phyloP scores from a whole-genome alignment of 2,797 vertebrate genomes.

The Gastrophryne carolinensis region DNA sequence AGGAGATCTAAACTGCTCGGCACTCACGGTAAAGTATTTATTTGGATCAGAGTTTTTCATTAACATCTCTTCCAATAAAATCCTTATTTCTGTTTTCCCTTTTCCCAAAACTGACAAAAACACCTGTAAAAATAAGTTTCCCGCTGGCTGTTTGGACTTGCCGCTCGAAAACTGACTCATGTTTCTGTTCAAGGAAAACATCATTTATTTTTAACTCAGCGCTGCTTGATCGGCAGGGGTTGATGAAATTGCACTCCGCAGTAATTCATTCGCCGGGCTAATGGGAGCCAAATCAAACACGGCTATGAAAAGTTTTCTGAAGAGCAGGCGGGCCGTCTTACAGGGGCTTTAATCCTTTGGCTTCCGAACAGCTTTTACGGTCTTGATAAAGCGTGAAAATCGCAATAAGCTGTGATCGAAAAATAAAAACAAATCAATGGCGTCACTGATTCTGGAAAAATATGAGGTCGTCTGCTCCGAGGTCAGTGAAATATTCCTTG shows the following conservation, averaged over 20 bases:
- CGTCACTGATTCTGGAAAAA: not conserved
- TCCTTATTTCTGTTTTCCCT: not conserved
- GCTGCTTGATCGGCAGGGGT: constrained; percentile 54
- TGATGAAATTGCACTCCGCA: constrained; percentile 52
- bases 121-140: constrained; percentile 51
- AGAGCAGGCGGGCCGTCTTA: not conserved
- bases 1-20: no score
- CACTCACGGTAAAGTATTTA: not conserved
- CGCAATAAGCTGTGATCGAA: not conserved
- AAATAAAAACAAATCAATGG: not conserved
- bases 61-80: not conserved
- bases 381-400: not conserved
- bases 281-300: constrained; percentile 55
- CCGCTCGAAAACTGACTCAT: constrained; percentile 52
- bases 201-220: constrained; percentile 58
- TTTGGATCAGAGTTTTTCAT: not conserved
- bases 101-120: constrained; percentile 7
- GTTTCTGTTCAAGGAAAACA: constrained; percentile 50
- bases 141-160: constrained; percentile 51
- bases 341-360: not conserved
- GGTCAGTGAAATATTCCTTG: no score
- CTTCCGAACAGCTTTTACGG: not conserved
- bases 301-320: constrained; percentile 32
- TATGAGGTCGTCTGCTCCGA: not conserved
- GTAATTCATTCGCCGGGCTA: constrained; percentile 54